Evolutionary conservation across 2,888 invertebrate species (phyloP).

Genomic region (Melanargia galathea): DNA sequence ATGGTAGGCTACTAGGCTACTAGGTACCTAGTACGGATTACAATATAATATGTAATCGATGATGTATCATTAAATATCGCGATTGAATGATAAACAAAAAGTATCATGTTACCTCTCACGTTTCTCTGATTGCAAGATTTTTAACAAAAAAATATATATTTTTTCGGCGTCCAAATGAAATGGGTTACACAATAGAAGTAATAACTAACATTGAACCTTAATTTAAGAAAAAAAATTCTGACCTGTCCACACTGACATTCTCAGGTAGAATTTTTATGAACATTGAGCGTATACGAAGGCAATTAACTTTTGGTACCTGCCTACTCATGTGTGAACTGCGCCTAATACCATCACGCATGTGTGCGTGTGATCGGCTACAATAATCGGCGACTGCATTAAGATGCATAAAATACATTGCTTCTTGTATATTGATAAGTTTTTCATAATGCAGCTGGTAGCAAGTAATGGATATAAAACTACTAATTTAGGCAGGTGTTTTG

Average conservation of each 20-base stretch:
- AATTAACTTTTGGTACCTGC: constrained; percentile 80
- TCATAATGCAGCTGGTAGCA: not conserved
- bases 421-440: not conserved
- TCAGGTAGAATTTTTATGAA: constrained; percentile 74
- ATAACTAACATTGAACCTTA: constrained; percentile 22
- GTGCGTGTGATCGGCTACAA: constrained; percentile 35
- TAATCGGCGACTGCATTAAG: not conserved
- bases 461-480: constrained; percentile 36
- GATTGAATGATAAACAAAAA: not conserved
- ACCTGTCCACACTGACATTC: constrained; percentile 46
- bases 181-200: constrained; percentile 18
- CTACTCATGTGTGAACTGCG: constrained; percentile 53
- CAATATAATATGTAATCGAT: too few species aligned
- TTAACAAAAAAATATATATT: not conserved
- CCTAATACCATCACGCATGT: constrained; percentile 38
- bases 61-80: not conserved
- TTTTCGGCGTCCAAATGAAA: constrained; percentile 16
- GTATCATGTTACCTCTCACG: not conserved
- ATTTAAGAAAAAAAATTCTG: constrained; percentile 38
- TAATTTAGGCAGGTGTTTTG: constrained; percentile 2
- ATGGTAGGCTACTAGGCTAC: too few species aligned
- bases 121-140: not conserved
- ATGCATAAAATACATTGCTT: constrained; percentile 31
- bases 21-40: too few species aligned
- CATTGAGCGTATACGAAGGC: constrained; percentile 77